Base-by-base conservation (phyloP, 2,888 invertebrate genomes). In the Volucella zonaria region DNA sequence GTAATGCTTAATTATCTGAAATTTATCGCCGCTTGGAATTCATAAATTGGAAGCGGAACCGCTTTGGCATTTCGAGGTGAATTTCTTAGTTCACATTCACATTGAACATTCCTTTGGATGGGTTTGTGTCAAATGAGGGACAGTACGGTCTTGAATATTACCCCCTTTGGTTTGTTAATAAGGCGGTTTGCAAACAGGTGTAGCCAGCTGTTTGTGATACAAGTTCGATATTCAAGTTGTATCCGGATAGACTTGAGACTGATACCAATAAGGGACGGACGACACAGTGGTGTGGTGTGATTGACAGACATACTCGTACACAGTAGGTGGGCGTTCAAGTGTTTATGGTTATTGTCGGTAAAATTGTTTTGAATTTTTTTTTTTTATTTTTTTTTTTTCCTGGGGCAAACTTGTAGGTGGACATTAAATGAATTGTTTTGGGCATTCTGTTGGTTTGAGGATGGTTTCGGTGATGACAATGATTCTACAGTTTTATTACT, bases 1-100 rank as follows among this genome's bases (percentile, higher is more conserved):
- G 62, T 75, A 66, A 67, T 73, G 62, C 47, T 73, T 62, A 42
- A 62, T 66, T 66, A 43, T 58, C 59, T 61, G 23, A 52, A 66
- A 76, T 76, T 68, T 59, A 68, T 68, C 47, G 61, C 45, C 52
- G 45, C 6, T 31, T 31, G 12, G 58, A 56, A 45, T 74, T 74
- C 40, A 56, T 56, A 56, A 47, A 64, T 61, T 54, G 18, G 18
- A 15, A 43, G 42, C 59, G 14, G 59, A 18, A 42, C 40, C 18
- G 18, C 40, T 3, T 31, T 31, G 6, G 6, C 31, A 31, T 31
- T 31, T 31, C 6, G 18, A 6, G 31, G 31, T 31, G 31, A 1
- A 31, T 6, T 31, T 31, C 6, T 31, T 31, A 31, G 31, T 31
- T 6, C 31, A 31, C 31, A 31, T 31, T 6, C 31, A 31, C 31